A percentile compares a stretch with the other conserved stretches of the same genome.
Conservation (phyloP, 1,140 invertebrate genomes). For the Araneus ventricosus region DNA sequence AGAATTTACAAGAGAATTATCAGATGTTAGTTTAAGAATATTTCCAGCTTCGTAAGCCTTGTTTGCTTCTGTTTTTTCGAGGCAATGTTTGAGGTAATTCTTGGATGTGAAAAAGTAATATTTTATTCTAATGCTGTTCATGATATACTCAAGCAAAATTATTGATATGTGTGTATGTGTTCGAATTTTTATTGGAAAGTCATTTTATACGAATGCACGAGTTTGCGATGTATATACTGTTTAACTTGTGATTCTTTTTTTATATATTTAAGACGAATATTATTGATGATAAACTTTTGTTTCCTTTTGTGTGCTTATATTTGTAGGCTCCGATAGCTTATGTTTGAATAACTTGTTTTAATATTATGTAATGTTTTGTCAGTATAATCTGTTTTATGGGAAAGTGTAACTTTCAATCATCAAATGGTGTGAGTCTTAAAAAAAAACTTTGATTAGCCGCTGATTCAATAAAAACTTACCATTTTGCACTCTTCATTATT, state of each 20-base stretch:
- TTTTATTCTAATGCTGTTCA: slow-evolving; percentile 58
- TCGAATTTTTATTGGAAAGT: slow-evolving; percentile 32
- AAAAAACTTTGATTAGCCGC: not conserved
- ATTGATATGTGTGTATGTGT: slow-evolving; percentile 15
- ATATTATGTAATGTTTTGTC: not conserved
- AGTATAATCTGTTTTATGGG: not conserved
- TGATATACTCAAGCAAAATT: not conserved
- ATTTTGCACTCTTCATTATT: not conserved
- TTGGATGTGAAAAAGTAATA: slow-evolving; percentile 15
- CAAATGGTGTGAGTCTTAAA: not conserved
- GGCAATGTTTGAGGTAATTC: slow-evolving; percentile 47
- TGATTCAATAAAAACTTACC: not conserved
- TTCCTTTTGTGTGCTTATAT: slow-evolving; percentile 4
- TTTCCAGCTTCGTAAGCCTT: not conserved
- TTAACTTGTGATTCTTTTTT: slow-evolving; percentile 40
- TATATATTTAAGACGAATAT: not conserved
- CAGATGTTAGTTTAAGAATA: slow-evolving; percentile 54
- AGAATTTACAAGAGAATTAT: slow-evolving; percentile 56
- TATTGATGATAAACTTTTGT: not conserved
- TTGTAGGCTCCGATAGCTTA: not conserved
- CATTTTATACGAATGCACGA: slow-evolving; percentile 65
- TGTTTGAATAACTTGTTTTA: not conserved
- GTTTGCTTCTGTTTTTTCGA: slow-evolving; percentile 44
- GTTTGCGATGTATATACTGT: slow-evolving; percentile 67
- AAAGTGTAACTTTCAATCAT: not conserved